Conservation (phyloP, 1,140 invertebrate genomes). For the Pachypsylla venusta region DNA sequence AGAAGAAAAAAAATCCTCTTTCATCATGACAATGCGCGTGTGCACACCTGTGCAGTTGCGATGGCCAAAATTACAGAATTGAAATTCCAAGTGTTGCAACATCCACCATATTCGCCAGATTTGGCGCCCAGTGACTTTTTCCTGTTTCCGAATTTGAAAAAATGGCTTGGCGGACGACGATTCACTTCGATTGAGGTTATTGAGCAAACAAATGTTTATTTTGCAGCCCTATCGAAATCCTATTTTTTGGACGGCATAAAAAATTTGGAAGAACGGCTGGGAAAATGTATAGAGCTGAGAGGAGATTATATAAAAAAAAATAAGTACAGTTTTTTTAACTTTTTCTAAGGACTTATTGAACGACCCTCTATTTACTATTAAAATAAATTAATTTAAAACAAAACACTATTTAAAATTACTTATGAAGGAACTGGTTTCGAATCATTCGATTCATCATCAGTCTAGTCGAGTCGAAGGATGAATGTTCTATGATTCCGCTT, state of each 20-base stretch:
- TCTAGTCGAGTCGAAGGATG: no score
- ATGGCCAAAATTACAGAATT: conserved; percentile 28
- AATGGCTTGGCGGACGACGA: conserved; percentile 25
- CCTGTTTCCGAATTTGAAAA: conserved; percentile 28
- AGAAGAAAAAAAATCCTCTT: conserved; percentile 30
- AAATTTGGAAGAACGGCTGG: conserved; percentile 19
- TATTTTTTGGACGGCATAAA: conserved; percentile 11
- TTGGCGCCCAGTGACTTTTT: conserved; percentile 31
- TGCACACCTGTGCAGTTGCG: conserved; percentile 25
- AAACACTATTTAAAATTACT: no score
- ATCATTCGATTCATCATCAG: no score
- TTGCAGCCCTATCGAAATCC: neutral
- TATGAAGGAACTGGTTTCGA: no score
- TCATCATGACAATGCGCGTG: conserved; percentile 30
- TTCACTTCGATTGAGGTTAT: conserved; percentile 23
- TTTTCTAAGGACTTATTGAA: no score
- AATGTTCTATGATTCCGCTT: no score
- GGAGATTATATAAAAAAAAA: conserved; percentile 23
- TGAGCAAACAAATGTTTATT: conserved; percentile 12
- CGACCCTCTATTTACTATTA: no score
- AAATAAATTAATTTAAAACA: no score
- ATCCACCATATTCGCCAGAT: conserved; percentile 33
- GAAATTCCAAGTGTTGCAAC: conserved; percentile 31
- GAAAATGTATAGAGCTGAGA: conserved; percentile 21
- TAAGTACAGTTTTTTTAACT: no score